Conservation (phyloP, 30 jellyfish, hydroid and myxozoan genomes). For the Haliclystus octoradiatus region DNA sequence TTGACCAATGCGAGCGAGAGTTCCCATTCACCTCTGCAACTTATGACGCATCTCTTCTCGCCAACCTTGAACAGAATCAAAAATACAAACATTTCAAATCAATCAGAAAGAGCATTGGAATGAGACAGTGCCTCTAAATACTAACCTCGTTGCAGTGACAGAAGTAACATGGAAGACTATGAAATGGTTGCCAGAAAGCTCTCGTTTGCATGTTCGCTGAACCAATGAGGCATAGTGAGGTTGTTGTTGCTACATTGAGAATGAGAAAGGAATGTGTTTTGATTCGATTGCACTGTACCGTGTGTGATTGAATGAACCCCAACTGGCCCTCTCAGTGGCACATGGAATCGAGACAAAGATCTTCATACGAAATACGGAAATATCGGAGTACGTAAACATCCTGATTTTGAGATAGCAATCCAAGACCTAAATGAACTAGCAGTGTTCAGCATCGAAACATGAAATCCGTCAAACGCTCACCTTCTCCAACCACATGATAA, state of each 20-base stretch:
- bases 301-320: too few relatives aligned
- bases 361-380: neutral
- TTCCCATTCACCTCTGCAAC: too few relatives aligned
- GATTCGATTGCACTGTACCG: neutral
- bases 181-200: neutral
- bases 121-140: neutral
- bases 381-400: too few relatives aligned
- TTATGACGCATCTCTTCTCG: too few relatives aligned
- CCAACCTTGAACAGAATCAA: too few relatives aligned
- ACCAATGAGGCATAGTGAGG: neutral
- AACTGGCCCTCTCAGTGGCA: neutral
- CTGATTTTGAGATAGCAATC: too few relatives aligned
- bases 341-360: neutral
- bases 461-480: too few relatives aligned
- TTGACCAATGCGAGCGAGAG: neutral
- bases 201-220: neutral
- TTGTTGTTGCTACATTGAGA: too few relatives aligned
- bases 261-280: neutral
- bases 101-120: neutral
- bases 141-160: neutral
- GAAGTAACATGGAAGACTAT: neutral
- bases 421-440: too few relatives aligned
- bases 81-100: too few relatives aligned
- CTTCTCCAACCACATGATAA: too few relatives aligned
- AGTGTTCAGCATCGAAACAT: too few relatives aligned